phyloP scores from a whole-genome alignment of 2,113 vertebrate species.

The Arenaria interpres region DNA sequence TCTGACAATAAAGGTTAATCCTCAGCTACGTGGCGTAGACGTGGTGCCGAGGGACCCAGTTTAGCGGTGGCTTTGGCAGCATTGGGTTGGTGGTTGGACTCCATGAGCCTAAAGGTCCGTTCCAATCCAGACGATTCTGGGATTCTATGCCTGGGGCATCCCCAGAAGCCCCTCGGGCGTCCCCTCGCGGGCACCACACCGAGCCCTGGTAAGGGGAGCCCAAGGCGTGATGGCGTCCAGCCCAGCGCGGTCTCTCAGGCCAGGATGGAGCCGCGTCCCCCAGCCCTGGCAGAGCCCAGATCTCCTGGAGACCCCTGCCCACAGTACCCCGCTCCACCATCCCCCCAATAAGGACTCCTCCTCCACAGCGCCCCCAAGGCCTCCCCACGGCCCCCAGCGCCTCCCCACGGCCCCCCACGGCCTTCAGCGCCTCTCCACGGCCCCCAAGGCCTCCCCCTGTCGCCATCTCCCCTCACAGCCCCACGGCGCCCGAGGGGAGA shows the following conservation, averaged over 20 bases:
- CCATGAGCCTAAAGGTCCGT: not conserved
- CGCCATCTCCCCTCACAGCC: no score
- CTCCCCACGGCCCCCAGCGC: no score
- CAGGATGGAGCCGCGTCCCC: not conserved
- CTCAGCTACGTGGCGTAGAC: rapidly evolving
- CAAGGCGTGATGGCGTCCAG: rapidly evolving
- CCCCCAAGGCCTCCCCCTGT: no score
- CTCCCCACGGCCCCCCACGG: not conserved
- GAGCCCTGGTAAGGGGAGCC: rapidly evolving
- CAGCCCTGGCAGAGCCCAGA: rapidly evolving
- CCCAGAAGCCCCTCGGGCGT: rapidly evolving
- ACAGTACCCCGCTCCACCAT: not conserved
- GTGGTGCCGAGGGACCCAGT: not conserved
- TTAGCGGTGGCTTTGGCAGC: not conserved
- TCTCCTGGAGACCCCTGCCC: not conserved
- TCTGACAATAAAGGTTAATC: not conserved
- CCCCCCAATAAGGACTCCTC: not conserved
- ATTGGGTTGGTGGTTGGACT: not conserved
- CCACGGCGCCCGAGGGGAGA: not conserved
- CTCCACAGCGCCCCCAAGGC: rapidly evolving
- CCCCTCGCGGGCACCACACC: rapidly evolving
- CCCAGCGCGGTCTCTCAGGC: no score
- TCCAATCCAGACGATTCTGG: not conserved
- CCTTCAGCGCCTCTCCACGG: no score
- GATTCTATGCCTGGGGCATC: rapidly evolving